Base-by-base conservation (phyloP, 2,888 invertebrate species). In the Panopea generosa region DNA sequence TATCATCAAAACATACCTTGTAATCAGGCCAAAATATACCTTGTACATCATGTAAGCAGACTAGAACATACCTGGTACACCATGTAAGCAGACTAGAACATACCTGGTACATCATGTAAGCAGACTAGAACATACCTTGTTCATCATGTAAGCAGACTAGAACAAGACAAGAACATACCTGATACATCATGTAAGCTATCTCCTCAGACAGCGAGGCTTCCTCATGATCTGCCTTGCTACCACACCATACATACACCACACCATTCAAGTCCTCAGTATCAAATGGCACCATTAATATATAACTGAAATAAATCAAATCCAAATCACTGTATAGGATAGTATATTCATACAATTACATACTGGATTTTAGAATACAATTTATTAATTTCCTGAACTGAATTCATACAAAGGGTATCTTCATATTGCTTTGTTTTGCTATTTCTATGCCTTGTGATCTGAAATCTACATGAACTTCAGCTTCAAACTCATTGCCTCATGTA, bases 171-270 rank as follows among this genome's bases (percentile, higher is more conserved):
- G n/a, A 14, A 22, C 71, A 59, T 84, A 92, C 92, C 83, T 92
- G 94, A 90, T 93, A 96, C 96, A 97, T 97, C 90, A 97, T 96
- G 90, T 97, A 97, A 0, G 98, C 98, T 81, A 98, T 96, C 56
- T 92, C 90, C 92, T 98, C 98, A 55, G 97, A 95, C 67, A 98
- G 94, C 69, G 96, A 94, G 0, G 96, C 96, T 88, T 98, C 97
- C 89, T 98, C 97, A 2, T 96, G 94, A 90, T 96, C 96, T 53
- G 96, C 94, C 91, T 96, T 96, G 27, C 95, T 95, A 2, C 99
- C 99, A 88, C 98, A 95, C 99, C 99, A 99, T 57, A 97, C 97
- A 93, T 99, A 99, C 65, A 98, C 97, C 77, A 98, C 97, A 52
- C 98, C 98, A 95, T 94, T 94, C 70, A 95, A 95, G 89, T 96